Conservation (phyloP, 2,888 invertebrate species). For the Macrophya alboannulata region DNA sequence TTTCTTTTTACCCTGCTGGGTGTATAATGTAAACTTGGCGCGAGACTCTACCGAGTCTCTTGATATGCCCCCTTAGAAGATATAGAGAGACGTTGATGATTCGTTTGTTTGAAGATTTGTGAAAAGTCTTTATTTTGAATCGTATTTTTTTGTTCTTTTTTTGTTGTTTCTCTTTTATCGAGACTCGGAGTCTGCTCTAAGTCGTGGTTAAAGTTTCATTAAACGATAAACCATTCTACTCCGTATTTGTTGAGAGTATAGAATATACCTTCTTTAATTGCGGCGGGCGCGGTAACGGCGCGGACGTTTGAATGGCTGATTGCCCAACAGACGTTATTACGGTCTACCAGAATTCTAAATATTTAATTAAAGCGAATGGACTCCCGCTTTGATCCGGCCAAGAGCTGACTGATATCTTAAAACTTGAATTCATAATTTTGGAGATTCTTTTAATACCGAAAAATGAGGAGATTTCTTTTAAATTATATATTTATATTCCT, state of each 20-base stretch:
- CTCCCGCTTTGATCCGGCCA: neutral
- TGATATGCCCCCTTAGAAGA: too few species aligned
- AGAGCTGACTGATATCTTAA: neutral
- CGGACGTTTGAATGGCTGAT: constrained; percentile 12
- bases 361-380: constrained; percentile 17
- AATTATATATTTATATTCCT: neutral
- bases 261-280: neutral
- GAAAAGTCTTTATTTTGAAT: too few species aligned
- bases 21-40: too few species aligned
- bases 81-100: too few species aligned
- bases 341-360: constrained; percentile 40
- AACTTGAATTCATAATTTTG: neutral
- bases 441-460: neutral
- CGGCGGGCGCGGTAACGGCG: neutral
- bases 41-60: too few species aligned
- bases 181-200: neutral
- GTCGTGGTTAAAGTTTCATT: neutral
- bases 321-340: constrained; percentile 18
- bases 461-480: neutral
- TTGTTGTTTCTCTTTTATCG: neutral
- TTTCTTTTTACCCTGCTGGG: too few species aligned
- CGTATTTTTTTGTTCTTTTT: neutral
- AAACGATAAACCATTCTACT: constrained; percentile 3
- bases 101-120: too few species aligned
- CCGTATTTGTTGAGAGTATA: neutral